These are phyloP conservation scores for Bombus superbus DNA, from an alignment of 1,140 invertebrate genomes.

Conservation along the genomic window DNA sequence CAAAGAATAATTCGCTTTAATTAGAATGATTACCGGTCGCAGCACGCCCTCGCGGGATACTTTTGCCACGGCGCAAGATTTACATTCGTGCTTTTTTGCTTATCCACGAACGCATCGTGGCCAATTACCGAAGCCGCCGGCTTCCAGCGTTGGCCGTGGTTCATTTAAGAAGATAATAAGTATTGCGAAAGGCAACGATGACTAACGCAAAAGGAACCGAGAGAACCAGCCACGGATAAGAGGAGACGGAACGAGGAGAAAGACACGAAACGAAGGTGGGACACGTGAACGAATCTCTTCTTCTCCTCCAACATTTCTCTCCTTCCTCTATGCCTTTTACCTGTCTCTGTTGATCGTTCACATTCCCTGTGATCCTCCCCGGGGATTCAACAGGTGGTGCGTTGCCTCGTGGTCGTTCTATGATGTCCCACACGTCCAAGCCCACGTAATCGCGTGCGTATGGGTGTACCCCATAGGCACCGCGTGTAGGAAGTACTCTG, in stretches of 20 bases:
- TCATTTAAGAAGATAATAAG: conserved; percentile 58
- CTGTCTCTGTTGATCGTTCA: not conserved
- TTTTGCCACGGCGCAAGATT: conserved; percentile 21
- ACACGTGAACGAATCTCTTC: conserved; percentile 22
- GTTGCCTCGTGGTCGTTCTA: conserved; percentile 47
- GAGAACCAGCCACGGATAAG: conserved; percentile 16
- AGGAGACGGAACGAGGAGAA: not conserved
- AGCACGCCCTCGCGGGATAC: conserved; percentile 20
- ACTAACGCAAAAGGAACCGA: conserved; percentile 43
- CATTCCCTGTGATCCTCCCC: conserved; percentile 51
- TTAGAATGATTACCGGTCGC: conserved; percentile 19
- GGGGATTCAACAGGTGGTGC: conserved; percentile 68
- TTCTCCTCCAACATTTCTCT: conserved; percentile 7
- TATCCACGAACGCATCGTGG: conserved; percentile 37
- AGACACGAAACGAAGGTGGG: conserved; percentile 2
- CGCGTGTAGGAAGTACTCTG: conserved; percentile 71
- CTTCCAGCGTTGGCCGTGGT: conserved; percentile 32
- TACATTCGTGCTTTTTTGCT: conserved; percentile 25
- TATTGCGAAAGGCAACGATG: conserved; percentile 49
- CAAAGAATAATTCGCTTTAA: conserved; percentile 25
- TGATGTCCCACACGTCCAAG: conserved; percentile 63
- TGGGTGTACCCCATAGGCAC: conserved; percentile 58
- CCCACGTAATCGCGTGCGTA: conserved; percentile 64
- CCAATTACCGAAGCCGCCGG: conserved; percentile 36
- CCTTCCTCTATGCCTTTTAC: conserved; percentile 34